Evolutionary conservation across 64 coral and sea anemone genomes (phyloP), one percentile per base, ranked within the genome.

Genomic region (Montipora sp.): DNA sequence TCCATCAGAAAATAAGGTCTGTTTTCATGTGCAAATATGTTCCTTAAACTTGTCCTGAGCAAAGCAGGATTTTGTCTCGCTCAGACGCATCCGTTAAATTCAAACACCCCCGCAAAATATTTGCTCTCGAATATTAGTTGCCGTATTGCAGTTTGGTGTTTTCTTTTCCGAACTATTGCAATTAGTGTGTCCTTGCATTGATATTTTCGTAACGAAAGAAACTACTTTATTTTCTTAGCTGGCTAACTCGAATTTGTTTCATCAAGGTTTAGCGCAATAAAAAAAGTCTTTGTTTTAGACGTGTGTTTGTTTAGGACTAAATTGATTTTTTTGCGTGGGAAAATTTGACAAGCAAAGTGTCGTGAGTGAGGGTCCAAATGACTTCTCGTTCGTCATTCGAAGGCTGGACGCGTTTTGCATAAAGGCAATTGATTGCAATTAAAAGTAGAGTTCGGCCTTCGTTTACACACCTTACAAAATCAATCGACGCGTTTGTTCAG

Each of bases 391-490:
- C 90, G 81, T 91, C 87, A 91, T 55, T 78, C 66, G 81, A 81
- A 90, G 90, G 80, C 76, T 83, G 91, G 91, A 67, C 27, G 75
- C 53, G 72, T 98, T 93, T 94, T 94, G 92, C 95, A 98, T 98
- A 94, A 94, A 92, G 88, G 83, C 81, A 94, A 98, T 98, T 88
- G 89, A 55, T 74, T 75, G 95, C 87, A 94, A 98, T 96, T 96
- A 96, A 91, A 59, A 71, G 53, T 69, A 60, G 67, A 47, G 61
- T 51, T 73, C 63, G 76, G 20, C 0, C 9, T 51, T 51, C 75
- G 95, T 98, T 98, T 94, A 85, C 95, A 91, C 95, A 98, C 95
- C 95, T 98, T 98, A 90, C 77, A 49, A 89, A 81, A 92, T 88
- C 95, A 98, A 98, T 98, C 89, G 95, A 69, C 14, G 79, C 71